These are phyloP conservation scores for Myotis findleyi DNA, from an alignment of 2,797 vertebrate species.

Conservation along the genomic window DNA sequence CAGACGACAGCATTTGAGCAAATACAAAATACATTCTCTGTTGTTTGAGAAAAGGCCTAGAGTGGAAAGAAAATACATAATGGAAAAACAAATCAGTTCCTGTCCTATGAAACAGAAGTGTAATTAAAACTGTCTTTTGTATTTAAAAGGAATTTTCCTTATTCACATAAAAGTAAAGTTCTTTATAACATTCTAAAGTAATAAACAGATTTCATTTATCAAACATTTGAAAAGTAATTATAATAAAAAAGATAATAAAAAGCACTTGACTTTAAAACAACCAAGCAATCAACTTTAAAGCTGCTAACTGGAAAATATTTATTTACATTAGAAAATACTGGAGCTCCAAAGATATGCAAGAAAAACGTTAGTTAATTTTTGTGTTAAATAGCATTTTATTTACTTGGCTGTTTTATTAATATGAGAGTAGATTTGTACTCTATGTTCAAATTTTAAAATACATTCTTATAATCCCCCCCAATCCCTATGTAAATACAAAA, in stretches of 20 bases:
- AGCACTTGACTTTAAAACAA: constrained; percentile 48
- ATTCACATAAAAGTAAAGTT: constrained; percentile 53
- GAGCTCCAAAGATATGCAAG: constrained; percentile 53
- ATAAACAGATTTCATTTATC: constrained; percentile 54
- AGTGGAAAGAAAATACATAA: constrained; percentile 80
- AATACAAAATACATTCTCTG: constrained; percentile 99
- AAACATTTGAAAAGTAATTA: constrained; percentile 56
- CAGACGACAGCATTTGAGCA: constrained; percentile 96
- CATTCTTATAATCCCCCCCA: constrained; percentile 18
- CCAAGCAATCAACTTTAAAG: constrained; percentile 53
- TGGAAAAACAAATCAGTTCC: constrained; percentile 65
- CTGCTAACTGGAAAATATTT: constrained; percentile 47
- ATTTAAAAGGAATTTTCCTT: constrained; percentile 58
- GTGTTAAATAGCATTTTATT: constrained; percentile 50
- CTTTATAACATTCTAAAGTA: neutral
- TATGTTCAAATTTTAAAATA: constrained; percentile 40
- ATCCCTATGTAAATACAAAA: constrained; percentile 7
- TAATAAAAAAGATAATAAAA: constrained; percentile 49
- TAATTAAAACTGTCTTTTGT: constrained; percentile 52
- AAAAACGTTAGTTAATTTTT: constrained; percentile 59
- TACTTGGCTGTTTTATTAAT: constrained; percentile 55
- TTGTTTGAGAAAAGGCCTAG: constrained; percentile 97
- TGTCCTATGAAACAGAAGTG: constrained; percentile 26
- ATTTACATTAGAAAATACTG: constrained; percentile 46
- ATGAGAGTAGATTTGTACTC: neutral